These are phyloP conservation scores for cat (Felis catus) DNA, from an alignment of 2,113 vertebrate species.

Conservation along the genomic window F.catus_Fca126_mat1.0 CM031413.1:73260001-73260500, in stretches of 20 bases:
- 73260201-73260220: background rate
- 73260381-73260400: background rate
- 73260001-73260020: background rate
- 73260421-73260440: background rate
- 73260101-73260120: background rate
- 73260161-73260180: background rate
- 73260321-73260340: background rate
- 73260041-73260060: background rate
- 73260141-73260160: background rate
- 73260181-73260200: background rate
- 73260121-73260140: background rate
- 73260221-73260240: background rate
- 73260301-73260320: background rate
- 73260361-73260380: background rate
- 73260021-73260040: background rate
- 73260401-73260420: background rate
- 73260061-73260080: constrained; percentile 18
- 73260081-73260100: background rate
- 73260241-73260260: background rate
- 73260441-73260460: background rate
- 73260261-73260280: background rate
- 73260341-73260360: background rate
- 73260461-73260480: rapidly evolving
- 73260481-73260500: background rate
- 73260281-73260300: background rate